A percentile compares a stretch with the other conserved stretches of the same genome.
Conservation (phyloP, 37 sponge, comb jelly and placozoan genomes). For the Petrosia ficiformis region DNA sequence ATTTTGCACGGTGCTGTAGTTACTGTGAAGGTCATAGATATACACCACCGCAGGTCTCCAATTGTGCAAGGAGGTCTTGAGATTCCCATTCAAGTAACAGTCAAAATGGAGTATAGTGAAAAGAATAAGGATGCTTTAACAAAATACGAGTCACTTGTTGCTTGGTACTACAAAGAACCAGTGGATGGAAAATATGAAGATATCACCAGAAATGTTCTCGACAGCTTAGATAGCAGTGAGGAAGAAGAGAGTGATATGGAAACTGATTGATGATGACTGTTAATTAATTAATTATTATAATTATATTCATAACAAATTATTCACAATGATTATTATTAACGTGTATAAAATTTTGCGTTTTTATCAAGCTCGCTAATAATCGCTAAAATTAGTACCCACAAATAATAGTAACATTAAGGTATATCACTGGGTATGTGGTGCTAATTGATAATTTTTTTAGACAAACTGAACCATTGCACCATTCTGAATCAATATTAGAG, state of each 20-base stretch:
- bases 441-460: too few relatives aligned
- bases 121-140: slow-evolving; percentile 14
- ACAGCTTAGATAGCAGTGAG: neutral
- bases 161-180: slow-evolving; percentile 39
- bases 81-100: slow-evolving; percentile 40
- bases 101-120: slow-evolving; percentile 22
- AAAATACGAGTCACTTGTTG: slow-evolving; percentile 14
- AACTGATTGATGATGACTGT: too few relatives aligned
- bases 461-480: too few relatives aligned
- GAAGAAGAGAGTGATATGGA: neutral
- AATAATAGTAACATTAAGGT: neutral
- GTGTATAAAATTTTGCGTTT: neutral
- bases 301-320: neutral
- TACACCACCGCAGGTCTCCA: slow-evolving; percentile 20
- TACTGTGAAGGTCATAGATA: slow-evolving; percentile 5
- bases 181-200: slow-evolving; percentile 47
- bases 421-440: too few relatives aligned
- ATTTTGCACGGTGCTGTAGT: slow-evolving; percentile 36
- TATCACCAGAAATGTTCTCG: slow-evolving; percentile 15
- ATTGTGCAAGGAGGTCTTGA: slow-evolving; percentile 41
- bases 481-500: too few relatives aligned
- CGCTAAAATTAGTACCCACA: slow-evolving; percentile 13
- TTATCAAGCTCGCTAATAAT: neutral
- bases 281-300: neutral
- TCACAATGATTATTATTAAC: neutral